Evolutionary conservation across 35 echinoderm and acorn worm genomes (phyloP), one percentile per base, ranked within the genome.

Genomic region (Patiria miniata): DNA sequence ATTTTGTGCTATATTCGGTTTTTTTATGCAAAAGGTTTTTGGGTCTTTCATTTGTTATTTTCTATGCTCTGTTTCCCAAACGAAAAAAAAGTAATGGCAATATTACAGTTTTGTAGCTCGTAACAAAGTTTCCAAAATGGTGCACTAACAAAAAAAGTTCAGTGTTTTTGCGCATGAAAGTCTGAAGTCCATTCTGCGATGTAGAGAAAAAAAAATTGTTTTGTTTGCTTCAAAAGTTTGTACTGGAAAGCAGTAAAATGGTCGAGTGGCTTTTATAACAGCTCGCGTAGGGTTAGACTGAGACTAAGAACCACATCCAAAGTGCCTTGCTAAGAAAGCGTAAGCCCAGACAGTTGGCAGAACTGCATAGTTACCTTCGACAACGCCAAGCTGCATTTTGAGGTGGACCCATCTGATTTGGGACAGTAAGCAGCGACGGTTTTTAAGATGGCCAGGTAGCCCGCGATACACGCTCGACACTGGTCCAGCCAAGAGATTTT

Each of bases 401-500:
- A 47, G 42, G 42, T 47, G 4, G 21, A 21, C 58, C 65, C 65
- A 73, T 4, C 26, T 73, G 21, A 23, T 23, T 6, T 6, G 65
- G 26, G 10, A 73, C 65, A 7, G 3, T 12, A 73, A 73, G 34
- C 23, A 73, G 65, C 65, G 2, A 10, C 23, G 10, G 10, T 32
- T n/a, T n/a, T 26, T 73, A 73, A 73, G 14, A 73, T 73, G 65
- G 65, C 65, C 26, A 73, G 65, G 65, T 73, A 73, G 65, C 65
- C 65, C 65, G 34, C 23, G 19, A 10, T 30, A 22, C 14, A 73
- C 26, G 65, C 65, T 34, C 42, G 12, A 12, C 26, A 73, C 65
- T 73, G 26, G 65, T 28, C 34, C 26, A 34, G 65, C 65, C 21
- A 23, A 73, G 34, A 73, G 34, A 73, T 34, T 73, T 73, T 10